These are phyloP conservation scores for Empis stercorea DNA, from an alignment of 2,888 invertebrate species.

Conservation along the genomic window DNA sequence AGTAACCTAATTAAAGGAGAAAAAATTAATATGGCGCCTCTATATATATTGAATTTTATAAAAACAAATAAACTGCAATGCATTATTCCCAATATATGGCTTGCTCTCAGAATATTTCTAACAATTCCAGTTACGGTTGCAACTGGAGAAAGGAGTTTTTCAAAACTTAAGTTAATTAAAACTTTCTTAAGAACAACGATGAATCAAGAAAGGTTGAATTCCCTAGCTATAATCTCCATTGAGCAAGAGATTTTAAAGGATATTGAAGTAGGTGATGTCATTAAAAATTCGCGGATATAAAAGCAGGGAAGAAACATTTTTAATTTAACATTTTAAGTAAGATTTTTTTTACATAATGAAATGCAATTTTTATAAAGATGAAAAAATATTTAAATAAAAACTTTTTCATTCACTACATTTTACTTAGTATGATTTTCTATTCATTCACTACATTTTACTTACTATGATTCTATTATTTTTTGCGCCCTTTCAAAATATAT, in stretches of 20 bases:
- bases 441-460: too few relatives aligned
- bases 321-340: conserved; percentile 1
- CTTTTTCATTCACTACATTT: not conserved
- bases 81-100: conserved; percentile 1
- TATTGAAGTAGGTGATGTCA: not conserved
- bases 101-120: not conserved
- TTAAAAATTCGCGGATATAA: conserved; percentile 1
- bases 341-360: conserved; percentile 1
- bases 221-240: not conserved
- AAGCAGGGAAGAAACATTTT: not conserved
- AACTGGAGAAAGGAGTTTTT: conserved; percentile 1
- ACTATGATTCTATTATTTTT: not conserved
- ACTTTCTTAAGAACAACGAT: not conserved
- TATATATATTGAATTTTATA: not conserved
- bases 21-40: not conserved
- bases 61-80: not conserved
- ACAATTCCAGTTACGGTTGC: conserved; percentile 1
- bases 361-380: not conserved
- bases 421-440: not conserved
- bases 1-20: not conserved
- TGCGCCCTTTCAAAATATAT: not conserved
- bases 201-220: not conserved
- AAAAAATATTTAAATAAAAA: not conserved
- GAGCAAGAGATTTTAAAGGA: not conserved
- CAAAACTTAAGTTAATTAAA: not conserved